Evolutionary conservation across 2,113 vertebrate genomes (phyloP).

Genomic region (Callipepla californica): DNA sequence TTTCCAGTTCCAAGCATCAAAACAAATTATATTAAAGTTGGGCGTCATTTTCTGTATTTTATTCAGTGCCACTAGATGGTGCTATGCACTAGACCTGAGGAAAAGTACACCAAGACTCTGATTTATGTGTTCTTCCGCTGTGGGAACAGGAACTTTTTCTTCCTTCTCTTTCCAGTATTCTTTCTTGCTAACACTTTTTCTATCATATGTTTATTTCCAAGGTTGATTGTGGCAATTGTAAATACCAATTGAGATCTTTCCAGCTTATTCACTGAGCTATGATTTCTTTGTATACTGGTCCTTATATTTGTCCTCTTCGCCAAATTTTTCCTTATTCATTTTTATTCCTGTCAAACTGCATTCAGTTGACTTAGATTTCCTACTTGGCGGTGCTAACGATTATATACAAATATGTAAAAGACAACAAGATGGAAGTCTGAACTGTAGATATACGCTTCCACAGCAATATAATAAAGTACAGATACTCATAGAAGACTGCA

Average conservation of each 20-base stretch:
- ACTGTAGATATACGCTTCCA: background rate
- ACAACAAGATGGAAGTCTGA: background rate
- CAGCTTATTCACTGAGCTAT: background rate
- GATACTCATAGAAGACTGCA: background rate
- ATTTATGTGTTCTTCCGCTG: background rate
- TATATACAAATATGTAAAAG: background rate
- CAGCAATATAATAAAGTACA: background rate
- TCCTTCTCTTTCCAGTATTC: background rate
- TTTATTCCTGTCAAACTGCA: background rate
- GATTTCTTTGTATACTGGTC: background rate
- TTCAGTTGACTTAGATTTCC: background rate
- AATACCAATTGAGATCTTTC: background rate
- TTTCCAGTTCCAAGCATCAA: background rate
- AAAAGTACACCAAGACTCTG: background rate
- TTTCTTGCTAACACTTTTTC: background rate
- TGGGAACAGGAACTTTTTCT: background rate
- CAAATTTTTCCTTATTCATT: background rate
- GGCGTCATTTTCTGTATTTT: background rate
- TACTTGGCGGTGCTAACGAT: background rate
- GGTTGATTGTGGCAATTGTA: background rate
- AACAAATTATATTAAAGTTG: background rate
- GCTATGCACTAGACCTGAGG: conserved; percentile 35
- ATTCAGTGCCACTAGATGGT: conserved; percentile 46
- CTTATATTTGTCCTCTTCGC: background rate
- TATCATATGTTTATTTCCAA: background rate